Evolutionary conservation across 2,888 invertebrate species (phyloP).

Genomic region (Pammene fasciana): DNA sequence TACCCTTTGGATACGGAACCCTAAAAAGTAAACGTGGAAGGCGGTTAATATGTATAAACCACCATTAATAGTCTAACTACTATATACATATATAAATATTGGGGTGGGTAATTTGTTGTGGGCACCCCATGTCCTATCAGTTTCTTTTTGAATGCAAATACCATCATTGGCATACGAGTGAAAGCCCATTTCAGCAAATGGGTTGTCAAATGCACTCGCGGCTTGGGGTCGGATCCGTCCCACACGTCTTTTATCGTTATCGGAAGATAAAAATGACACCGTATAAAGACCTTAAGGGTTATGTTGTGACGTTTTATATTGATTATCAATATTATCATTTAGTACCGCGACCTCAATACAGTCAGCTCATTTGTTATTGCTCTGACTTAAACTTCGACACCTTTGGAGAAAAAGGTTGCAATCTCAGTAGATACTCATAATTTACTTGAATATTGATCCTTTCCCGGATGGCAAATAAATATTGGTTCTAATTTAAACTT

Average conservation of each 20-base stretch:
- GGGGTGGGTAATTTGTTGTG: background rate
- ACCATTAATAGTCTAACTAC: too few species aligned
- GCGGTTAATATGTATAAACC: too few species aligned
- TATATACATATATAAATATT: too few species aligned
- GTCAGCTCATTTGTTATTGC: conserved; percentile 11
- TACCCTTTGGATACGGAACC: too few species aligned
- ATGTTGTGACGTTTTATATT: conserved; percentile 25
- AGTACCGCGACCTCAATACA: conserved; percentile 8
- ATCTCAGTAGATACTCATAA: too few species aligned
- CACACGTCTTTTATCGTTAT: conserved; percentile 28
- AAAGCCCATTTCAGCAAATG: conserved; percentile 26
- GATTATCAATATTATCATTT: conserved; percentile 15
- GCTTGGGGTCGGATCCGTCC: conserved; percentile 14
- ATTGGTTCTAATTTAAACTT: too few species aligned
- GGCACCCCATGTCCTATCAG: conserved; percentile 8
- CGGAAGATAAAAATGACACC: conserved; percentile 26
- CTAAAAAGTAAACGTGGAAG: too few species aligned
- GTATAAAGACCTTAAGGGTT: conserved; percentile 26
- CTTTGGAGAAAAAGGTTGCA: too few species aligned
- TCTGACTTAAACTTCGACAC: too few species aligned
- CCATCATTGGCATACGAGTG: conserved; percentile 13
- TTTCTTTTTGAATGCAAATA: conserved; percentile 31
- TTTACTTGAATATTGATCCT: too few species aligned
- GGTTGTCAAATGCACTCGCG: conserved; percentile 30
- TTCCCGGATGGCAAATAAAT: too few species aligned